phyloP scores from a whole-genome alignment of 2,888 invertebrate species.

The Nomada goodeniana region DNA sequence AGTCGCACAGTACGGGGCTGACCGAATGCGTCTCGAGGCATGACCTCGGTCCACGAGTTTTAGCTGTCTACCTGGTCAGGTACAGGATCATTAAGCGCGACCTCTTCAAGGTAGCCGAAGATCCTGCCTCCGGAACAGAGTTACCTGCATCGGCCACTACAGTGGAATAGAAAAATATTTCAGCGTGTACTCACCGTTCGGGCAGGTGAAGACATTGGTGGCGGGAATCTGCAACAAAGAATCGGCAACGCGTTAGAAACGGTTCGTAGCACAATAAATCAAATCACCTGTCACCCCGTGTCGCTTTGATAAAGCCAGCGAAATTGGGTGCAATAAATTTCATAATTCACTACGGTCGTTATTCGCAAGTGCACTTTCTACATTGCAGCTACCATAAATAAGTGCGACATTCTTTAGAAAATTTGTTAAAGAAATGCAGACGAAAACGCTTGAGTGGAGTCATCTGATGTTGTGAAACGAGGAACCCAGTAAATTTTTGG shows the following conservation, averaged over 20 bases:
- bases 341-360: too few species aligned
- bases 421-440: background rate
- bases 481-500: too few species aligned
- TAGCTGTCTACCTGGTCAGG: slow-evolving; percentile 47
- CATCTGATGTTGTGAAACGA: too few species aligned
- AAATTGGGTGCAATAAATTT: background rate
- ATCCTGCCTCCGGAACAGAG: background rate
- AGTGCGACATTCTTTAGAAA: background rate
- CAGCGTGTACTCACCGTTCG: slow-evolving; percentile 87
- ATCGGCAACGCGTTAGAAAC: slow-evolving; percentile 19
- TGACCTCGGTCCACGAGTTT: slow-evolving; percentile 38
- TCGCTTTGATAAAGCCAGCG: background rate
- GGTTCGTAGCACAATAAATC: background rate
- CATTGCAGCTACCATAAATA: background rate
- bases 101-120: slow-evolving; percentile 41
- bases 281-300: background rate
- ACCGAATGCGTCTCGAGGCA: background rate
- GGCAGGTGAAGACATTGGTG: slow-evolving; percentile 88
- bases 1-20: background rate
- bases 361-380: background rate
- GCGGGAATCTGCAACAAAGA: slow-evolving; percentile 87
- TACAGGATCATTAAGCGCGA: slow-evolving; percentile 28
- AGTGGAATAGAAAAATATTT: slow-evolving; percentile 2
- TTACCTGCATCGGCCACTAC: background rate
- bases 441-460: too few species aligned